Base-by-base conservation (phyloP, 2,113 vertebrate species). In the Chloropsis hardwickii region DNA sequence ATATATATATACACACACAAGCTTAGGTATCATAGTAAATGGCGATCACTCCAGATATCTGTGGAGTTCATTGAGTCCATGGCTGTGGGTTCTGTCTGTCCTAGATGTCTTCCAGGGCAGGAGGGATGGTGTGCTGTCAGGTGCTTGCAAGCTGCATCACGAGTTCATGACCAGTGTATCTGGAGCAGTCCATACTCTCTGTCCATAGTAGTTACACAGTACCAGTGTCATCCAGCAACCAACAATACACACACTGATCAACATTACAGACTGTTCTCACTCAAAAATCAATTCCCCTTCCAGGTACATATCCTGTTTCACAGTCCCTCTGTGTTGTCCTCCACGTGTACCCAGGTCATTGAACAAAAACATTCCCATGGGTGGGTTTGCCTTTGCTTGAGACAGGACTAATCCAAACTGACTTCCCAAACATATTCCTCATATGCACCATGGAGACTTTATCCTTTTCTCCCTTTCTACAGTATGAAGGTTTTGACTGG, bases 251-350 rank as follows among this genome's bases (percentile, higher is more conserved):
- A 47, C 27, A 33, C 27, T 17, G 7, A 31, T 61, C 1, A 1
- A 10, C 16, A 42, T 6, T 40, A 9, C 18, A 69, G 35, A 28
- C 29, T 48, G n/a, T 11, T n/a, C 29, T 57, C 23, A 58, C 42
- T 8, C 23, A n/a, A 69, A 58, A 58, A 29, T 24, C 29, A 70
- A 60, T 42, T 17, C 8, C 6, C 5, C 16, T n/a, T 25, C 44
- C 10, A 61, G 6, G 47, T 44, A 44, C 21, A 25, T 12, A 21
- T 25, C 1, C 2, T 29, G 25, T 31, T 71, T 51, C 6, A 2
- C 31, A 4, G 3, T 31, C 16, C 31, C 1, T 31, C 31, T 35
- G 12, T 3, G 2, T 35, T 13, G 29, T 1, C 6, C 12, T 20
- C 1, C 8, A 44, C 31, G 13, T 1, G 1, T 3, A 51, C 5